These are phyloP conservation scores for Cecidostiba fungosa DNA, from an alignment of 2,888 invertebrate species.

Conservation along the genomic window DNA sequence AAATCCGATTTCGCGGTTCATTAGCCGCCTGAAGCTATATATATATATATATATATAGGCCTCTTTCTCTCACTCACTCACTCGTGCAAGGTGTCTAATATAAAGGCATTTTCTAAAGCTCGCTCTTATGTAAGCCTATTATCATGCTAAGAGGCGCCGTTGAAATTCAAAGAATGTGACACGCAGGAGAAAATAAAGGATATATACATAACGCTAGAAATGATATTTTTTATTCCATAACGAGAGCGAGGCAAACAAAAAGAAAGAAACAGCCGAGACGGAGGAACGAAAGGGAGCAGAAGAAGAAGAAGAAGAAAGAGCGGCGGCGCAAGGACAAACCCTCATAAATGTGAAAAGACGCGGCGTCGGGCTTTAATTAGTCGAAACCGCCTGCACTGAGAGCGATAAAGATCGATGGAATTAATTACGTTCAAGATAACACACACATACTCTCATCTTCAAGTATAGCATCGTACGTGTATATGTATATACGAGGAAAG, in stretches of 20 bases:
- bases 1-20: constrained; percentile 66
- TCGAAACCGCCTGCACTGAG: constrained; percentile 76
- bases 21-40: constrained; percentile 53
- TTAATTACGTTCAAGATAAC: constrained; percentile 79
- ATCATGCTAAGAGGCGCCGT: constrained; percentile 68
- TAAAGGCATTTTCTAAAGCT: constrained; percentile 48
- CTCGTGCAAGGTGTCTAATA: constrained; percentile 45
- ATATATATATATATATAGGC: neutral
- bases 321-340: constrained; percentile 50
- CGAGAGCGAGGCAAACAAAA: constrained; percentile 45
- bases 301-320: constrained; percentile 44
- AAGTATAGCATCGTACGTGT: neutral
- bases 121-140: constrained; percentile 72
- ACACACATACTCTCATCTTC: constrained; percentile 63
- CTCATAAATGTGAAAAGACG: constrained; percentile 63
- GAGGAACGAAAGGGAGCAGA: constrained; percentile 47
- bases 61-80: neutral
- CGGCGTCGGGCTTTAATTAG: constrained; percentile 76
- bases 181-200: constrained; percentile 12
- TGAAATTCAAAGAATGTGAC: constrained; percentile 71
- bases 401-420: constrained; percentile 77
- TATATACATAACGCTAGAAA: constrained; percentile 49
- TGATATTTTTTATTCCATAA: constrained; percentile 34
- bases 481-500: neutral
- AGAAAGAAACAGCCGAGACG: constrained; percentile 41